Conservation (phyloP, 2,888 invertebrate species). For the Altica lythri region DNA sequence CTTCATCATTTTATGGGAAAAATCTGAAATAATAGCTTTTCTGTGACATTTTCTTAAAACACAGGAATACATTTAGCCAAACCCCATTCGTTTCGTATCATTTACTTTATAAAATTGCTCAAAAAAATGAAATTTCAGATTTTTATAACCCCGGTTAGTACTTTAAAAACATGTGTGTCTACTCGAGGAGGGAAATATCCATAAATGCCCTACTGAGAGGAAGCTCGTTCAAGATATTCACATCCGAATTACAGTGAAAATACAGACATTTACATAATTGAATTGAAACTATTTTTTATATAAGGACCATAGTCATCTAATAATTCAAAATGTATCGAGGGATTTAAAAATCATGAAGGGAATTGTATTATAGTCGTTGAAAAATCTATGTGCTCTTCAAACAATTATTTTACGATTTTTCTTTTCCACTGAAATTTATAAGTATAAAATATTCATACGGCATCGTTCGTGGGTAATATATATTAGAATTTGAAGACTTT, state of each 20-base stretch:
- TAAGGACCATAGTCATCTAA: slow-evolving; percentile 3
- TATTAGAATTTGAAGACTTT: no score
- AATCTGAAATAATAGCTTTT: slow-evolving; percentile 55
- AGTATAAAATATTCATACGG: no score
- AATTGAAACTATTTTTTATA: slow-evolving; percentile 22
- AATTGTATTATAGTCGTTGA: no score
- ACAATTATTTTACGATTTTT: no score
- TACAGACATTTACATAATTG: slow-evolving; percentile 33
- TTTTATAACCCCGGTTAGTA: slow-evolving; percentile 49
- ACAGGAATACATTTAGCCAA: slow-evolving; percentile 57
- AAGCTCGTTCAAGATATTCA: slow-evolving; percentile 27
- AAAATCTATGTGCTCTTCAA: no score
- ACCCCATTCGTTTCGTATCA: slow-evolving; percentile 57
- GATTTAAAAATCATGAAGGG: slow-evolving; percentile 1
- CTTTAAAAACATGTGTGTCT: slow-evolving; percentile 50
- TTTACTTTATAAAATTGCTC: slow-evolving; percentile 56
- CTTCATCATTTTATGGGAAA: slow-evolving; percentile 43
- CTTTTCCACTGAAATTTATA: no score
- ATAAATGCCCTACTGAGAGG: slow-evolving; percentile 42
- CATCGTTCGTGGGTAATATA: no score
- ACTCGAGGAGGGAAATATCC: slow-evolving; percentile 41
- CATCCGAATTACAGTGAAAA: slow-evolving; percentile 28
- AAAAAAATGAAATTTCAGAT: slow-evolving; percentile 52
- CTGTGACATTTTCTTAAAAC: slow-evolving; percentile 54
- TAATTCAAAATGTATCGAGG: slow-evolving; percentile 4